Evolutionary conservation across 2,888 invertebrate species (phyloP).

Genomic region (Euplagia quadripunctaria): DNA sequence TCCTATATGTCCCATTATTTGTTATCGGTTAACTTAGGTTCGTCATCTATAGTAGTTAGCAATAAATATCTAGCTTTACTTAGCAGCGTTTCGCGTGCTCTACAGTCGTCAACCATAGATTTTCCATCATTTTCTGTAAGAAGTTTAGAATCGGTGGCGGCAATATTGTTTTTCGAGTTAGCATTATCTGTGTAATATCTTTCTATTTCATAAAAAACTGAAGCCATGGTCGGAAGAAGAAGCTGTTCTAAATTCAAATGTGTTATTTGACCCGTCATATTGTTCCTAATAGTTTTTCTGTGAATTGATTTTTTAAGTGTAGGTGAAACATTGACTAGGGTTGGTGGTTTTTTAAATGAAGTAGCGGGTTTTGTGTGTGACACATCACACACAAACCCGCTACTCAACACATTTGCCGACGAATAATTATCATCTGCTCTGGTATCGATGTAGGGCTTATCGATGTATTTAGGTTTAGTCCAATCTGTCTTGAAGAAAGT

Average conservation of each 20-base stretch:
- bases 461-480: conserved; percentile 42
- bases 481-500: conserved; percentile 48
- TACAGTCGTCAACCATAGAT: neutral
- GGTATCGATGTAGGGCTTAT: conserved; percentile 29
- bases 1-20: neutral
- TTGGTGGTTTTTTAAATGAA: neutral
- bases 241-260: conserved; percentile 39
- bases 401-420: neutral
- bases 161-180: conserved; percentile 6
- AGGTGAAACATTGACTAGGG: conserved; percentile 2
- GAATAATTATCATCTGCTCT: conserved; percentile 7
- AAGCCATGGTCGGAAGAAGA: conserved; percentile 36
- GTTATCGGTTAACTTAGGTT: neutral
- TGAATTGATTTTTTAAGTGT: conserved; percentile 4
- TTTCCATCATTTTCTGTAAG: conserved; percentile 11
- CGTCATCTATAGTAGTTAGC: conserved; percentile 13
- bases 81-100: neutral
- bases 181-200: conserved; percentile 5
- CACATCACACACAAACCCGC: no score
- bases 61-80: conserved; percentile 30
- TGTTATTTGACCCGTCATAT: neutral
- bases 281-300: neutral
- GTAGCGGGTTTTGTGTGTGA: neutral
- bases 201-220: conserved; percentile 30
- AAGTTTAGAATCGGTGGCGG: conserved; percentile 20